These are phyloP conservation scores for Avahi laniger DNA, from an alignment of 2,797 vertebrate genomes.

Conservation along the genomic window DNA sequence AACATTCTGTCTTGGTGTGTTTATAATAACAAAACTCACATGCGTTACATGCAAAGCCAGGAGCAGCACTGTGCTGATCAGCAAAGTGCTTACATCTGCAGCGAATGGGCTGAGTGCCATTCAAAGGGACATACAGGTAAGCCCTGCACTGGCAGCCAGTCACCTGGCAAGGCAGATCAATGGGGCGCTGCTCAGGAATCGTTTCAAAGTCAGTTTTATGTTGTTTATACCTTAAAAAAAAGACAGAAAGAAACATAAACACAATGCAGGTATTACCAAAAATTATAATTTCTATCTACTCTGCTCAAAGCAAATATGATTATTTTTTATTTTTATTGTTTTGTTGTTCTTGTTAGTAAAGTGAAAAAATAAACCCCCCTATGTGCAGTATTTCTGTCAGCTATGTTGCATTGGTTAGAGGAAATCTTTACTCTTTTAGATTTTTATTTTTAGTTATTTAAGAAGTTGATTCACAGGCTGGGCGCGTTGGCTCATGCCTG, in stretches of 20 bases:
- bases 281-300: background rate
- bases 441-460: conserved; percentile 36
- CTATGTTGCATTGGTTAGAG: background rate
- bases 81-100: conserved; percentile 93
- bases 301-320: background rate
- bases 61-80: conserved; percentile 87
- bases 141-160: conserved; percentile 86
- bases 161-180: conserved; percentile 88
- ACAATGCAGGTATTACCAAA: background rate
- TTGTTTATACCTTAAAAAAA: conserved; percentile 90
- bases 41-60: conserved; percentile 85
- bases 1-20: background rate
- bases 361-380: conserved; percentile 33
- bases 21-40: conserved; percentile 86
- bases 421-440: background rate
- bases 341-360: background rate
- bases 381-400: background rate
- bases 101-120: conserved; percentile 87
- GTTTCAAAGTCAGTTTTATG: conserved; percentile 92
- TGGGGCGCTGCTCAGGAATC: conserved; percentile 87
- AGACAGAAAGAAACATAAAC: background rate
- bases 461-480: background rate
- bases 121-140: conserved; percentile 87
- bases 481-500: too few species aligned
- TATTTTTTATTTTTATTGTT: background rate